A percentile compares a stretch with the other conserved stretches of the same genome.
Conservation (phyloP, 23 tunicate genomes). For the Trididemnum clinides region DNA sequence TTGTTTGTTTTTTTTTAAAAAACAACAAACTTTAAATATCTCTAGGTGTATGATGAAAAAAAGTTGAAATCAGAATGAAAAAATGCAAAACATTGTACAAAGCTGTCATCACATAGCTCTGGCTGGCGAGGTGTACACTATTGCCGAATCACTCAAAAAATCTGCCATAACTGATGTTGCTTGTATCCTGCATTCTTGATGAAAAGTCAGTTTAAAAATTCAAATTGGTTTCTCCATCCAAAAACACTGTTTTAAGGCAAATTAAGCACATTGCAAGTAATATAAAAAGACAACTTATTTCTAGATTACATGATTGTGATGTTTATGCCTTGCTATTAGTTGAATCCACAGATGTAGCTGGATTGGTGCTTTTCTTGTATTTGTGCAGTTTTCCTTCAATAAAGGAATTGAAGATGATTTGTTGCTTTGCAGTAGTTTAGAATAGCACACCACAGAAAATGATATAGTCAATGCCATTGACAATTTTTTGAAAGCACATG, state of each 20-base stretch:
- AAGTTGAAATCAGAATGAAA: neutral
- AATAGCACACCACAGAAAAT: too few relatives aligned
- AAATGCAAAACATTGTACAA: neutral
- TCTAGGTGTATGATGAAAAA: neutral
- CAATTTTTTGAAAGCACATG: too few relatives aligned
- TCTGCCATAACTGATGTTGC: neutral
- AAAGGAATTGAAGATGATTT: too few relatives aligned
- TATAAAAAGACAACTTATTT: neutral
- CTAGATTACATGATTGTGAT: neutral
- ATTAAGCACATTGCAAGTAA: neutral
- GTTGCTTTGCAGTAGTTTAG: too few relatives aligned
- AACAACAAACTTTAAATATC: neutral
- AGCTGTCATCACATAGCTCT: neutral
- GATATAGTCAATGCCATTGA: too few relatives aligned
- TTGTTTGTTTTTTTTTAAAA: neutral
- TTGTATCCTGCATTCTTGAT: neutral
- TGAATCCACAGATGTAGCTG: too few relatives aligned
- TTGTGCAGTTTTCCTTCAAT: too few relatives aligned
- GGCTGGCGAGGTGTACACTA: neutral
- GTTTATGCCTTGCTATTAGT: conserved; percentile 1
- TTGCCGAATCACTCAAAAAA: neutral
- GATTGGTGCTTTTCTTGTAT: too few relatives aligned
- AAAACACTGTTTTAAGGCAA: neutral
- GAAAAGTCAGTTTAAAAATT: neutral
- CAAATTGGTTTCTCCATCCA: neutral